Evolutionary conservation across 1,140 invertebrate species (phyloP).

Genomic region (Theocolax elegans): DNA sequence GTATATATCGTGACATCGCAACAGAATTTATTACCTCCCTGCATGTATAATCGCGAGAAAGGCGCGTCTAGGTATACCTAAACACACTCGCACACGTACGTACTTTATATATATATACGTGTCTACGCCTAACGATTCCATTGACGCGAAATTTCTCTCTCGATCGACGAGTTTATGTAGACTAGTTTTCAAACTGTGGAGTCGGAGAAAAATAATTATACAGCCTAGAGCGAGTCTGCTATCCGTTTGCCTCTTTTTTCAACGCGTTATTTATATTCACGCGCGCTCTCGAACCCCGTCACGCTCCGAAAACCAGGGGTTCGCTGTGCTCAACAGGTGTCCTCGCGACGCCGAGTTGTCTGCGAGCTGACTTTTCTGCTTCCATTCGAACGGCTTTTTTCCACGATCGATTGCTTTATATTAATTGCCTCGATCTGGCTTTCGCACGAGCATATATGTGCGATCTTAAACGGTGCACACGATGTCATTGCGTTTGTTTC

Average conservation of each 20-base stretch:
- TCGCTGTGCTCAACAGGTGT: conserved; percentile 42
- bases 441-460: too few relatives aligned
- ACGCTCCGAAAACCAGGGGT: conserved; percentile 53
- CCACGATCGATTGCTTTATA: too few relatives aligned
- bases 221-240: not conserved
- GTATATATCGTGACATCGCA: conserved; percentile 13
- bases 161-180: not conserved
- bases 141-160: conserved; percentile 26
- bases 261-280: not conserved
- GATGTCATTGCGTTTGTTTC: too few relatives aligned
- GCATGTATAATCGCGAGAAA: conserved; percentile 20
- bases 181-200: too few relatives aligned
- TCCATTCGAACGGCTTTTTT: too few relatives aligned
- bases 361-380: too few relatives aligned
- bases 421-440: too few relatives aligned
- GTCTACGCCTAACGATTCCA: conserved; percentile 9
- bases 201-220: too few relatives aligned
- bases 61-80: not conserved
- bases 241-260: not conserved
- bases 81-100: not conserved
- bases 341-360: conserved; percentile 24
- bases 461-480: too few relatives aligned
- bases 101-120: not conserved
- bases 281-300: conserved; percentile 30
- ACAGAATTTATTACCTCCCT: conserved; percentile 15